These are phyloP conservation scores for Chelonus insularis DNA, from an alignment of 1,140 invertebrate species.

Conservation along the genomic window DNA sequence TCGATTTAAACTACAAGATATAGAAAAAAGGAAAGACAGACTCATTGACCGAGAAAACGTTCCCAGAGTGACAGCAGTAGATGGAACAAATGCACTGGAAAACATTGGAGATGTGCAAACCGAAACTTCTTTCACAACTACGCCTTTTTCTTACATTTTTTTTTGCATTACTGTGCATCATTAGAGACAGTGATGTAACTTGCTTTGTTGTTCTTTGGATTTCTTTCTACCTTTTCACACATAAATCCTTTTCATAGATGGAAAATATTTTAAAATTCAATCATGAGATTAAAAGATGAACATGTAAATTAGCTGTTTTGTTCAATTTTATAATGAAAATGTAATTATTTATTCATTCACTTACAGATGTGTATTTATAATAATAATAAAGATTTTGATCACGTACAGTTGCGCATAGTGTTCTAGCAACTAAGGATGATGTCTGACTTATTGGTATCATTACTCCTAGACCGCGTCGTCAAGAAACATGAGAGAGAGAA, in stretches of 20 bases:
- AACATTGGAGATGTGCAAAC: slow-evolving; percentile 16
- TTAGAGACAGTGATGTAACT: neutral
- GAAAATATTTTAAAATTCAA: too few relatives aligned
- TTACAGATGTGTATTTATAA: too few relatives aligned
- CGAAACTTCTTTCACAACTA: neutral
- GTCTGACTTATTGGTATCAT: slow-evolving; percentile 25
- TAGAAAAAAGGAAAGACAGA: neutral
- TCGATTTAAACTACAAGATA: slow-evolving; percentile 30
- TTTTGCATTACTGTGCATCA: neutral
- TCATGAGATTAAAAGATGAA: too few relatives aligned
- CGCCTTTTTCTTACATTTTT: neutral
- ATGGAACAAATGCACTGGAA: slow-evolving; percentile 17
- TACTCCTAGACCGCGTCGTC: slow-evolving; percentile 21
- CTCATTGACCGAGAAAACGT: slow-evolving; percentile 23
- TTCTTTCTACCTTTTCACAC: neutral
- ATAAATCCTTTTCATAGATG: too few relatives aligned
- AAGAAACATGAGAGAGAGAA: neutral
- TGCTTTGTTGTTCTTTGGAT: neutral
- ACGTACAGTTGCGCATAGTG: neutral
- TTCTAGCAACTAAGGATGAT: neutral
- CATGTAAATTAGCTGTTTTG: too few relatives aligned
- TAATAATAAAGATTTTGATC: too few relatives aligned
- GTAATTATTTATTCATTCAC: too few relatives aligned
- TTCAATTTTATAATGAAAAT: too few relatives aligned
- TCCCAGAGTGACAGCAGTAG: slow-evolving; percentile 14